A percentile compares a stretch with the other conserved stretches of the same genome.
Evolutionary conservation across 2,888 invertebrate species (phyloP).

Genomic region (Spodoptera picta): DNA sequence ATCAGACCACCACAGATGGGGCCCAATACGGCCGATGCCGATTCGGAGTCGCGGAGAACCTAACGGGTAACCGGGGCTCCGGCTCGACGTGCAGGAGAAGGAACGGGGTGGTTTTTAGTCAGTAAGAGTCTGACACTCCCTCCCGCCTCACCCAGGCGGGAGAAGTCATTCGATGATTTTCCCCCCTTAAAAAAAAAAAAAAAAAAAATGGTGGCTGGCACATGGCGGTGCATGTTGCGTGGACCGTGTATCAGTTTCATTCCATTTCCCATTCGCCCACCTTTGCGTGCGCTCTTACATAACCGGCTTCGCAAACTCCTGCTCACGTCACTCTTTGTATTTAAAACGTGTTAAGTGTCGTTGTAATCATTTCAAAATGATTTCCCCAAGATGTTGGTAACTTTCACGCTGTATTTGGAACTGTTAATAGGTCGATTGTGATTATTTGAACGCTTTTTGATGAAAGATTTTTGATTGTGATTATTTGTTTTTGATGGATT

Average conservation of each 20-base stretch:
- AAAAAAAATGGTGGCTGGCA: constrained; percentile 62
- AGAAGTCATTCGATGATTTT: too few species aligned
- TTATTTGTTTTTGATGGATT: constrained; percentile 14
- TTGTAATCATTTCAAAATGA: constrained; percentile 73
- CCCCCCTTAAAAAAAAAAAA: too few species aligned
- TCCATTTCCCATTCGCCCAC: constrained; percentile 62
- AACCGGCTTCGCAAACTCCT: constrained; percentile 71
- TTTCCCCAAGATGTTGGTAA: constrained; percentile 47
- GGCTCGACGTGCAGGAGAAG: too few species aligned
- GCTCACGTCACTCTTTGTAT: constrained; percentile 75
- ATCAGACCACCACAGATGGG: too few species aligned
- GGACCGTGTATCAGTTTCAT: constrained; percentile 50
- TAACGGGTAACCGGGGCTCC: too few species aligned
- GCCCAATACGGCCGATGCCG: too few species aligned
- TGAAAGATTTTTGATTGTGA: too few species aligned
- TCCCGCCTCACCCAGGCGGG: too few species aligned
- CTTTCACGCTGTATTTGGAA: constrained; percentile 57
- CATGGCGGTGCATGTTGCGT: constrained; percentile 57
- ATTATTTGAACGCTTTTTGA: constrained; percentile 27
- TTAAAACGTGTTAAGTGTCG: constrained; percentile 76
- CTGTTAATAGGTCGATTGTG: constrained; percentile 34
- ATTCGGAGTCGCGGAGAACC: too few species aligned
- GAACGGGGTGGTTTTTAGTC: too few species aligned
- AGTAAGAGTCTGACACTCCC: too few species aligned
- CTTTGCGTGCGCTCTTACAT: constrained; percentile 70